Conservation (phyloP, 2,797 vertebrate genomes). For the Enteromius fasciolatus region DNA sequence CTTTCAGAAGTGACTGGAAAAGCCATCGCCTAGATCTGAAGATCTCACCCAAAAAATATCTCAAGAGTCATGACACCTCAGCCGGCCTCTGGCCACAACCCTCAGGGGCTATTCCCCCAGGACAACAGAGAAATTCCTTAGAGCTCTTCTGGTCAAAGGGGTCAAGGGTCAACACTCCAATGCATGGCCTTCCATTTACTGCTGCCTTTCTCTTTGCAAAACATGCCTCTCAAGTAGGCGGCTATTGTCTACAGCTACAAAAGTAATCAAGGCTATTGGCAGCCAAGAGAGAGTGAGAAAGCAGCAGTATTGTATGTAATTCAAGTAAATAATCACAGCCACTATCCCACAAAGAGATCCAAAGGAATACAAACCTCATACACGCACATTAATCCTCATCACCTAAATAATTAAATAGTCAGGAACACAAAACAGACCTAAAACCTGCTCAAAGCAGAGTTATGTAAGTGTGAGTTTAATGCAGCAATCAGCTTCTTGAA, state of each 20-base stretch:
- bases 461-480: constrained; percentile 40
- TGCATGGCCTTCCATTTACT: constrained; percentile 46
- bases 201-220: constrained; percentile 35
- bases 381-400: constrained; percentile 32
- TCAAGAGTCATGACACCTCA: constrained; percentile 56
- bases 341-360: background rate
- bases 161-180: constrained; percentile 49
- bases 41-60: constrained; percentile 67
- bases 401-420: constrained; percentile 44
- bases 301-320: background rate
- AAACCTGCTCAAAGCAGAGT: background rate
- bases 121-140: constrained; percentile 55
- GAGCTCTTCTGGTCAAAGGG: constrained; percentile 46
- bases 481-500: constrained; percentile 38
- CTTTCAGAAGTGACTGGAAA: constrained; percentile 57
- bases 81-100: constrained; percentile 60
- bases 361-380: background rate
- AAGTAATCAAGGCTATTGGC: constrained; percentile 34
- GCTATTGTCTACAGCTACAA: constrained; percentile 23
- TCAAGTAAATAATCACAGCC: constrained; percentile 19
- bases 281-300: constrained; percentile 25
- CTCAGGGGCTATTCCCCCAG: constrained; percentile 56
- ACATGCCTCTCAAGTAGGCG: constrained; percentile 31
- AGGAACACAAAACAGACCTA: constrained; percentile 35
- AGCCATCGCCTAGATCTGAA: constrained; percentile 69